Percentiles rank a stretch among this genome's conserved stretches.
Evolutionary conservation across 2,797 vertebrate genomes (phyloP).

Genomic region (Diplodus puntazzo): DNA sequence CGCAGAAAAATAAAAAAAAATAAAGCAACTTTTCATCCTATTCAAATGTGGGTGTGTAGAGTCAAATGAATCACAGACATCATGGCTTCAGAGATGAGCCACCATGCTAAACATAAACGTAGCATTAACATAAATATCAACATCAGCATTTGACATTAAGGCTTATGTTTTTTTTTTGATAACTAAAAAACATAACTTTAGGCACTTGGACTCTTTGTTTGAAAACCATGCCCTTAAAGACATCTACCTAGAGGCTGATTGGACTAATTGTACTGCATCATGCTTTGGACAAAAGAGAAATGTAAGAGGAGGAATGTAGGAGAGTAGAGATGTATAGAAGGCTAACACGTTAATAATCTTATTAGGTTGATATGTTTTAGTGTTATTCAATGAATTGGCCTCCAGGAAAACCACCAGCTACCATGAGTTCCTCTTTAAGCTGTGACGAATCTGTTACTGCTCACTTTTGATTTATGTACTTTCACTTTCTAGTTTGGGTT

Average conservation of each 20-base stretch:
- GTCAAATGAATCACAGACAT: constrained; percentile 64
- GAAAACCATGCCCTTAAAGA: not conserved
- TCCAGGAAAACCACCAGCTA: not conserved
- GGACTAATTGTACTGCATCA: not conserved
- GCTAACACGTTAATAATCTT: not conserved
- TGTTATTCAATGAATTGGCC: not conserved
- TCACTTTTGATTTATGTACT: not conserved
- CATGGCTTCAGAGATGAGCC: constrained; percentile 26
- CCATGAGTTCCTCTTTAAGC: not conserved
- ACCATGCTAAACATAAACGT: constrained; percentile 25
- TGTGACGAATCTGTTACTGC: not conserved
- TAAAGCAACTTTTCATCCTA: constrained; percentile 52
- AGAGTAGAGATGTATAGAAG: not conserved
- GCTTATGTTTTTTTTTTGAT: too few relatives aligned
- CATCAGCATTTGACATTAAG: too few relatives aligned
- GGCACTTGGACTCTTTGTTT: not conserved
- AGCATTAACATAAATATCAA: not conserved
- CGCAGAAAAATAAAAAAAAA: constrained; percentile 20
- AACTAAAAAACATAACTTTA: not conserved
- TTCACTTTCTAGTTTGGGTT: not conserved
- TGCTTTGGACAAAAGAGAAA: not conserved
- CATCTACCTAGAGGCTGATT: not conserved
- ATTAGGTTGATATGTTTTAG: not conserved
- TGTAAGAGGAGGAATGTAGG: not conserved
- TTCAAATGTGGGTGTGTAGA: constrained; percentile 63